Conservation (phyloP, 2,797 vertebrate species). For the Prunella strophiata region DNA sequence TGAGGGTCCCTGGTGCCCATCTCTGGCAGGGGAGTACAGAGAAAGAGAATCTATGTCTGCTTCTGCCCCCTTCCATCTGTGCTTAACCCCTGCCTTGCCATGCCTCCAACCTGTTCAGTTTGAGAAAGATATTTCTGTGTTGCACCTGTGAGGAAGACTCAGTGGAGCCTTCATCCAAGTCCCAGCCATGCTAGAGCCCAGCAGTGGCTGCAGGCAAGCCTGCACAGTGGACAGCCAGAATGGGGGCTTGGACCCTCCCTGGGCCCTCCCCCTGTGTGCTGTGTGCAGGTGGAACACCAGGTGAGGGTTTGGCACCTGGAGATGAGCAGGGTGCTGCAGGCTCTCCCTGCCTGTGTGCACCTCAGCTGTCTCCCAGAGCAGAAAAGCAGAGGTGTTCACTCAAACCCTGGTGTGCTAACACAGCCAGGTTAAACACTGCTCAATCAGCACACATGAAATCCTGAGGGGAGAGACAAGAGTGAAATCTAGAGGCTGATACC, state of each 20-base stretch:
- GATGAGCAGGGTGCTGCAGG: not conserved
- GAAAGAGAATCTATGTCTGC: not conserved
- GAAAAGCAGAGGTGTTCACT: not conserved
- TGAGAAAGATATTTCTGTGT: not conserved
- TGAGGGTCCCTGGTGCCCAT: not conserved
- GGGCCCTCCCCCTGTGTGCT: not conserved
- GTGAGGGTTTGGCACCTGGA: not conserved
- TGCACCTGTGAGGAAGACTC: not conserved
- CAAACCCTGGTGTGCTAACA: accelerated
- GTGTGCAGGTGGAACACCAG: not conserved
- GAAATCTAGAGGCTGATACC: not conserved
- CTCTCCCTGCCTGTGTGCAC: accelerated
- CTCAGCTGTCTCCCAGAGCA: not conserved
- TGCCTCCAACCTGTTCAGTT: not conserved
- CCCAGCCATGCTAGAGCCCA: not conserved
- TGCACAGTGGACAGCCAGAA: not conserved
- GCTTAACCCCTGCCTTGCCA: not conserved
- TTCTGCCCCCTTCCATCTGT: not conserved
- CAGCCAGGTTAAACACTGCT: accelerated
- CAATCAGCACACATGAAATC: not conserved
- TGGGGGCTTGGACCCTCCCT: accelerated
- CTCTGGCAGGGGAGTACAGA: not conserved
- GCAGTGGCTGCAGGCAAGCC: not conserved
- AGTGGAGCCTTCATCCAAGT: accelerated
- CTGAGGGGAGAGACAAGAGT: not conserved